A percentile compares a stretch with the other conserved stretches of the same genome.
Evolutionary conservation across 2,888 invertebrate species (phyloP).

Genomic region (Dysmachus trigonus): DNA sequence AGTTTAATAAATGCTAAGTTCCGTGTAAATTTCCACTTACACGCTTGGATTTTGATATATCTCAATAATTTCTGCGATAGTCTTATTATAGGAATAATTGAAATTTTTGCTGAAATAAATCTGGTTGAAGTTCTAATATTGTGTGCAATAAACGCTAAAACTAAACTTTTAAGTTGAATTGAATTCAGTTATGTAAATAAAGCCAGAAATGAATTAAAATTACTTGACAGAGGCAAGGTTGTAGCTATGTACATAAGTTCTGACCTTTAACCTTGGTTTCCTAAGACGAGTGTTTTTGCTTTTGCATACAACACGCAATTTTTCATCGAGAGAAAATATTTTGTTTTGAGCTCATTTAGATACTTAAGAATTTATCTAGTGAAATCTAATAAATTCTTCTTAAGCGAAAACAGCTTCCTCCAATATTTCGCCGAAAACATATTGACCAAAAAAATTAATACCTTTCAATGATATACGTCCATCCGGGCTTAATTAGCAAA

Average conservation of each 20-base stretch:
- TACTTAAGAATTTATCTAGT: neutral
- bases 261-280: neutral
- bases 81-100: no score
- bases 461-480: neutral
- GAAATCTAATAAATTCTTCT: neutral
- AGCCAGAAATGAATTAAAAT: neutral
- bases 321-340: neutral
- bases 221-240: neutral
- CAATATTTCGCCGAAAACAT: neutral
- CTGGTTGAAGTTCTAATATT: no score
- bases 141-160: no score
- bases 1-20: no score
- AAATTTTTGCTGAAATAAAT: no score
- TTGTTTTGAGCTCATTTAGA: neutral
- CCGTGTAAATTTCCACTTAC: no score
- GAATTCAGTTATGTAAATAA: no score
- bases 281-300: neutral
- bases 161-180: no score
- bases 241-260: neutral
- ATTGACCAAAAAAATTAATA: neutral
- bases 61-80: no score
- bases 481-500: neutral
- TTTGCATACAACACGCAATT: neutral
- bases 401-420: neutral
- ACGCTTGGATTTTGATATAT: no score